Evolutionary conservation across 2,113 vertebrate species (phyloP), one percentile per base, ranked within the genome.

Genomic region (Scatophagus argus): DNA sequence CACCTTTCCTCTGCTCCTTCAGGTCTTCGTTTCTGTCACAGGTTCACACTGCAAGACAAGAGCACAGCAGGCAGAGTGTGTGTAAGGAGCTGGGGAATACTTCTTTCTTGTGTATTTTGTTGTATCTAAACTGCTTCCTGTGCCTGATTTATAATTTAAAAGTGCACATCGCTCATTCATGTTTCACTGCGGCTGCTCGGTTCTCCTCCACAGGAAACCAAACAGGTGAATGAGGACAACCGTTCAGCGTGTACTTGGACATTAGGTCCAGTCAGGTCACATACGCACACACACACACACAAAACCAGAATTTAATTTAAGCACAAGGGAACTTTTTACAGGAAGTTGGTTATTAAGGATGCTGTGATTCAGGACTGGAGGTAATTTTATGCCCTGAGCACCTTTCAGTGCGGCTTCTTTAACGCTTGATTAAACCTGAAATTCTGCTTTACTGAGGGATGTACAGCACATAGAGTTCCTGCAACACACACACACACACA

Each of bases 21-120:
- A 10, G 7, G 56, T 47, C 13, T 34, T n/a, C 43, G 1, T 34
- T 17, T 12, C 13, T 65, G 39, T 72, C 43, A 2, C 47, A n/a
- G 61, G 19, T 54, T 65, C 32, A 86, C 81, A 32, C 93, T 94
- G 91, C 3, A 92, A 89, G 58, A 90, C 19, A 88, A 63, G 32
- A 89, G 64, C n/a, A 87, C 38, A 79, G 41, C 8, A 71, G 4
- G 2, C 19, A 56, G 11, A 36, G 29, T 3, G 36, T 51, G 19
- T 13, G 52, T 29, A 4, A 29, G 29, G 34, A 2, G n/a, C n/a
- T n/a, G n/a, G n/a, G n/a, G n/a, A n/a, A n/a, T n/a, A n/a, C n/a
- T n/a, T n/a, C n/a, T n/a, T n/a, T n/a, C n/a, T n/a, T n/a, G n/a
- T n/a, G n/a, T n/a, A n/a, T n/a, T n/a, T n/a, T n/a, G n/a, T n/a